These are phyloP conservation scores for Eristalinus sepulchralis DNA, from an alignment of 2,888 invertebrate genomes.

Conservation along the genomic window DNA sequence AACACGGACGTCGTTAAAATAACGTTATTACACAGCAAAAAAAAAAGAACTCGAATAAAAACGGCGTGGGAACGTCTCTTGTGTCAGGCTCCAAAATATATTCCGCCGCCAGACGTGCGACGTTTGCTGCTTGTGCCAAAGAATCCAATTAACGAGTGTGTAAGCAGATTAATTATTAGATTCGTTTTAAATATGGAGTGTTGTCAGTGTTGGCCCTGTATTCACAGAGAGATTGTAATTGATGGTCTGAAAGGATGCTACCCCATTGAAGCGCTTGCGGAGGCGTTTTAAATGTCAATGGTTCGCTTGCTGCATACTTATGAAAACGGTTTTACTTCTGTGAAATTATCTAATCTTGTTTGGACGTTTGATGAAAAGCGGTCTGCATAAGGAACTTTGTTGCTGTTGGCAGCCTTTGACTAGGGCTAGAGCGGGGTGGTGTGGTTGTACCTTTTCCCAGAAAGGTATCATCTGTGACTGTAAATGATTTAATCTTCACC, in stretches of 20 bases:
- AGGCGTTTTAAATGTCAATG: neutral
- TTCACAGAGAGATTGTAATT: neutral
- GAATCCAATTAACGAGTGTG: constrained; percentile 1
- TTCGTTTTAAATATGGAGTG: neutral
- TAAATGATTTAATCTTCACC: too few species aligned
- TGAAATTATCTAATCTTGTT: neutral
- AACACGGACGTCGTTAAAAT: constrained; percentile 34
- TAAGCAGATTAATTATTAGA: neutral
- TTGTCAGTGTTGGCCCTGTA: too few species aligned
- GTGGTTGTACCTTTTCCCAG: neutral
- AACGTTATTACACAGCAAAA: neutral
- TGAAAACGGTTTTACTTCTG: neutral
- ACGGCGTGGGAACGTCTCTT: constrained; percentile 10
- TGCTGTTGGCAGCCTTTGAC: neutral
- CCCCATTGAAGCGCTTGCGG: neutral
- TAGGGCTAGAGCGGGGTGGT: neutral
- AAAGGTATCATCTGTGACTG: neutral
- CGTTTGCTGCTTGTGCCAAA: neutral
- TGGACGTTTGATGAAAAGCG: neutral
- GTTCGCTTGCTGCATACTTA: neutral
- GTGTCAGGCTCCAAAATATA: neutral
- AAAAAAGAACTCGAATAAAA: too few species aligned
- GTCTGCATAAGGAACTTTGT: neutral
- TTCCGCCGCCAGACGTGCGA: neutral
- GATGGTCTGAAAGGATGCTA: neutral